Evolutionary conservation across 2,797 vertebrate species (phyloP), one percentile per base, ranked within the genome.

Genomic region (Crax fasciolata): DNA sequence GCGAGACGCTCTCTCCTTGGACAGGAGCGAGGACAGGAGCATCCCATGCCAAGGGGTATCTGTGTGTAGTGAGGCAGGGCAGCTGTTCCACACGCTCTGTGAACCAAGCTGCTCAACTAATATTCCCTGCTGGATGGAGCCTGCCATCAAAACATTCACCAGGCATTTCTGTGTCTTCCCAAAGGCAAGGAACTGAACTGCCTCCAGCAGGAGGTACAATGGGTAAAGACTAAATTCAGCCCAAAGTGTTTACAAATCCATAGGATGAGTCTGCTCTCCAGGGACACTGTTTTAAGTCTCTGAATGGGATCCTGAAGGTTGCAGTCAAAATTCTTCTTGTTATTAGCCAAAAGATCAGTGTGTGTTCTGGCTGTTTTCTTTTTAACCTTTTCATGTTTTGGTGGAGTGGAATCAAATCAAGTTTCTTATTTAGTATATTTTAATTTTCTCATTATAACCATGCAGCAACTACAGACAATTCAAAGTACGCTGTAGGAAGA

Each of bases 281-380:
- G 78, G 46, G 63, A 3, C 30, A 75, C 25, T 20, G 21, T 66
- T 95, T 94, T 87, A 66, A 72, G 68, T 65, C 27, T 89, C 86
- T 57, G 49, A 90, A 84, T 23, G 38, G 75, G 68, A 83, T 89
- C 75, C 54, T 92, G 65, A 87, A 93, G 79, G 86, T 92, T 10
- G 1, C 65, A 90, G 65, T 32, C 23, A 68, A 85, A 94, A 92
- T 91, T 92, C 70, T 96, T 95, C 57, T 68, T 87, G 68, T 75
- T 72, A 92, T 71, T 41, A 89, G 25, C 70, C 79, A 6, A 30
- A 89, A 41, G 25, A 87, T 72, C 81, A 65, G 61, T 72, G 76
- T 83, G 38, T 81, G 54, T 76, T 91, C 89, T 92, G 86, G 62
- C 51, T 86, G 35, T 77, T 89, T 85, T 84, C 41, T 73, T 81